These are phyloP conservation scores for Stenopsyche tienmushanensis DNA, from an alignment of 1,140 invertebrate species.

Conservation along the genomic window DNA sequence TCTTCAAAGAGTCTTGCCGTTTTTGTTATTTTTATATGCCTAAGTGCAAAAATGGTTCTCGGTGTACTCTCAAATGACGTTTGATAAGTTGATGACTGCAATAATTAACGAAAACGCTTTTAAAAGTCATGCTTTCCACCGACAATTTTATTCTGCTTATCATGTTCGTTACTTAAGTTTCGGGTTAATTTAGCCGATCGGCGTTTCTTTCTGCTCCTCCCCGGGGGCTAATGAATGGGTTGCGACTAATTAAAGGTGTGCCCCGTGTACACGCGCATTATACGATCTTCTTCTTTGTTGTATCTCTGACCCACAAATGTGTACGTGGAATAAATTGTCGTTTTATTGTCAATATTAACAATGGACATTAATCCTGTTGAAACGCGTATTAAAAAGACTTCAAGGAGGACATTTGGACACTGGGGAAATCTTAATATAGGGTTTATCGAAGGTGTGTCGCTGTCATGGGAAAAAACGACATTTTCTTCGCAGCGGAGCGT, in stretches of 20 bases:
- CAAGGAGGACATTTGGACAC: not conserved
- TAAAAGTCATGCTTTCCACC: conserved; percentile 20
- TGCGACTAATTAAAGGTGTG: conserved; percentile 41
- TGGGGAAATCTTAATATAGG: not conserved
- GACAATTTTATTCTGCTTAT: conserved; percentile 32
- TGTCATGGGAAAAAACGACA: not conserved
- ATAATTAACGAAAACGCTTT: conserved; percentile 17
- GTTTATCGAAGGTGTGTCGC: not conserved
- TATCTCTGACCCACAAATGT: conserved; percentile 5
- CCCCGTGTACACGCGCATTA: conserved; percentile 18
- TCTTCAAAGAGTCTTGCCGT: conserved; percentile 1
- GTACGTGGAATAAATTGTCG: conserved; percentile 3
- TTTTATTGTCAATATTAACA: too few relatives aligned
- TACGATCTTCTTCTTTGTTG: conserved; percentile 16
- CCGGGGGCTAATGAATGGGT: conserved; percentile 33
- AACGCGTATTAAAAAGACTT: not conserved
- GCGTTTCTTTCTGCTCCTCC: conserved; percentile 30
- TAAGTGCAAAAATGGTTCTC: too few relatives aligned
- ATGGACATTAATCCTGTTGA: not conserved
- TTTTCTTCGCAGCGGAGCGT: too few relatives aligned
- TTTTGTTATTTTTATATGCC: too few relatives aligned
- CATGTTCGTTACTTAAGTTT: conserved; percentile 39
- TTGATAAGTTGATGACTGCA: too few relatives aligned
- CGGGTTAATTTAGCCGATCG: conserved; percentile 38
- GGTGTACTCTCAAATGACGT: too few relatives aligned